Conservation (phyloP, 1,140 invertebrate species). For the Sitobion miscanthi region DNA sequence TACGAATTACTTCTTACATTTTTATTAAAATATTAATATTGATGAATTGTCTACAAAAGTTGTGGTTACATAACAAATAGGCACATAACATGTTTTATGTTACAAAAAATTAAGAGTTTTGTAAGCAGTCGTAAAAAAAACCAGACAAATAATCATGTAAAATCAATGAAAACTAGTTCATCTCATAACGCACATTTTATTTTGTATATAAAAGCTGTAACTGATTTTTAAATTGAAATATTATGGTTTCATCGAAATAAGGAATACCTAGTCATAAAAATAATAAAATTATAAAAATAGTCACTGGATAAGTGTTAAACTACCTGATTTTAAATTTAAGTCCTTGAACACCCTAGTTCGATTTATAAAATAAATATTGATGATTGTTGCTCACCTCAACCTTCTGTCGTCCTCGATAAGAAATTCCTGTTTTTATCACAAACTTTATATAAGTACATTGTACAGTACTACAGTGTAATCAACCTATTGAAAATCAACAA, state of each 20-base stretch:
- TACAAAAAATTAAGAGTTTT: background rate
- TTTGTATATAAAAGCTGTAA: background rate
- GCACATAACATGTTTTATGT: background rate
- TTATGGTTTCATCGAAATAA: background rate
- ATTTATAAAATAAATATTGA: background rate
- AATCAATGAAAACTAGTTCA: background rate
- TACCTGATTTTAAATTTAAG: background rate
- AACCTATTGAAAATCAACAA: background rate
- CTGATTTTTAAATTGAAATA: background rate
- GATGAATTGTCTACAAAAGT: background rate
- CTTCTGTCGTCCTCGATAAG: slow-evolving; percentile 33
- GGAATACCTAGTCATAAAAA: background rate
- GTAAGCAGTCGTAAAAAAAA: background rate
- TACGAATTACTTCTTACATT: background rate
- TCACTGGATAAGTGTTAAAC: background rate
- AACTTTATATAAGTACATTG: background rate
- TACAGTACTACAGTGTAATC: background rate
- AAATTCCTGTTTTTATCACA: background rate
- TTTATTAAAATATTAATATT: background rate
- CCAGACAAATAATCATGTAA: background rate
- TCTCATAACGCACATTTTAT: background rate
- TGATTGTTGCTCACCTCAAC: slow-evolving; percentile 21
- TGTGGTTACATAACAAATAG: background rate
- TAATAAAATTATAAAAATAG: background rate
- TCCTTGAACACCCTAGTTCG: background rate